Percentiles rank a stretch among this genome's conserved stretches.
These are phyloP conservation scores for Cistogaster globosa DNA, from an alignment of 2,888 invertebrate genomes.

Conservation along the genomic window DNA sequence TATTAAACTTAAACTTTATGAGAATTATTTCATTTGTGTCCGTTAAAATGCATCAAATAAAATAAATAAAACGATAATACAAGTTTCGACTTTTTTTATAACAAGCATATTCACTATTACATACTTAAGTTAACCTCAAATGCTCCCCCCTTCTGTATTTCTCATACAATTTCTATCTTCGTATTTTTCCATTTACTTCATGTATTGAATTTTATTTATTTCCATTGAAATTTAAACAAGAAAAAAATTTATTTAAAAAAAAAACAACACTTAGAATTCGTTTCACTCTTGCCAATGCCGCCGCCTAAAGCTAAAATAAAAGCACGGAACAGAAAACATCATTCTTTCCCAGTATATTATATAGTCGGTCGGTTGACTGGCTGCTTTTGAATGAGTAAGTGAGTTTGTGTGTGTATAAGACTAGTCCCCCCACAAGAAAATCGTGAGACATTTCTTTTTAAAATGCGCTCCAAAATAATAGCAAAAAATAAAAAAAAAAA, in stretches of 20 bases:
- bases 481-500: too few species aligned
- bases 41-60: constrained; percentile 13
- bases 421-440: constrained; percentile 63
- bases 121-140: constrained; percentile 38
- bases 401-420: constrained; percentile 14
- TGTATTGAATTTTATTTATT: constrained; percentile 63
- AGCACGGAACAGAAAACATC: constrained; percentile 74
- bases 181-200: constrained; percentile 75
- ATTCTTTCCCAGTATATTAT: constrained; percentile 76
- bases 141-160: constrained; percentile 39
- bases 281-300: constrained; percentile 77
- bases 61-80: constrained; percentile 42
- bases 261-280: constrained; percentile 72
- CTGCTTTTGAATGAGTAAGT: constrained; percentile 30
- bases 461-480: constrained; percentile 62
- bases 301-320: constrained; percentile 78
- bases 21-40: constrained; percentile 6
- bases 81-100: constrained; percentile 45
- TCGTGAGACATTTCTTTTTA: constrained; percentile 62
- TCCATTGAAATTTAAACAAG: constrained; percentile 56
- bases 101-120: constrained; percentile 58
- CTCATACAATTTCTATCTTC: constrained; percentile 63
- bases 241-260: constrained; percentile 61
- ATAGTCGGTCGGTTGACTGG: constrained; percentile 38
- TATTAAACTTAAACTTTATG: not conserved